Conservation (phyloP, 2,113 vertebrate genomes). For the Loxodonta africana region DNA sequence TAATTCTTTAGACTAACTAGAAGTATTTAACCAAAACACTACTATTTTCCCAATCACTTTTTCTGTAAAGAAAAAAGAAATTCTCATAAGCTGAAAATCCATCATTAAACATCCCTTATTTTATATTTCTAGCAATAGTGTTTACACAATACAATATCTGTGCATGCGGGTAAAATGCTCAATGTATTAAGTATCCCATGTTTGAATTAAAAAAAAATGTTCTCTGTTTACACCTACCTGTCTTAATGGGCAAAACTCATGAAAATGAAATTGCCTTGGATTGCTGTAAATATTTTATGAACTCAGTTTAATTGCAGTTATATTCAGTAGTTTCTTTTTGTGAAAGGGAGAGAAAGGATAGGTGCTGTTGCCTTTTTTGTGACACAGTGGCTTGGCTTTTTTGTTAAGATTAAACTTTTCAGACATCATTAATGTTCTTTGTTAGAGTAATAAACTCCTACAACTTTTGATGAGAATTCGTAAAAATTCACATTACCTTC, state of each 20-base stretch:
- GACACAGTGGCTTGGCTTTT: slow-evolving; percentile 61
- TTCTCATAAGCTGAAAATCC: not conserved
- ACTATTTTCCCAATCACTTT: not conserved
- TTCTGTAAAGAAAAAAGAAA: not conserved
- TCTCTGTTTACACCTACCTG: slow-evolving; percentile 30
- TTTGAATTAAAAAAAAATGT: not conserved
- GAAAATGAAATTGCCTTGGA: slow-evolving; percentile 76
- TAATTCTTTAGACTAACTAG: not conserved
- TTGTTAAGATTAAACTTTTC: slow-evolving; percentile 52
- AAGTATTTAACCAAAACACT: not conserved
- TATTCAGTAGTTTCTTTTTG: slow-evolving; percentile 78
- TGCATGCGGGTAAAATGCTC: not conserved
- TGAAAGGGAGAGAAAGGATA: not conserved
- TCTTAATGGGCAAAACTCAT: slow-evolving; percentile 23
- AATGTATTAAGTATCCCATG: slow-evolving; percentile 40
- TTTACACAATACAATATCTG: not conserved
- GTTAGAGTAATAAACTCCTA: slow-evolving; percentile 33
- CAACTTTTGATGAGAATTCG: not conserved
- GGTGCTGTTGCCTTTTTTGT: slow-evolving; percentile 49
- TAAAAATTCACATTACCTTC: not conserved
- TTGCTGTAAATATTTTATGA: slow-evolving; percentile 84
- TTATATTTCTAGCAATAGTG: not conserved
- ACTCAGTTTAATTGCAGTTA: slow-evolving; percentile 84
- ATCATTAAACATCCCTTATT: not conserved
- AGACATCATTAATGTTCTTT: slow-evolving; percentile 75